These are phyloP conservation scores for Zoanthus gigantus DNA, from an alignment of 92 coral and sea anemone genomes.

Conservation along the genomic window DNA sequence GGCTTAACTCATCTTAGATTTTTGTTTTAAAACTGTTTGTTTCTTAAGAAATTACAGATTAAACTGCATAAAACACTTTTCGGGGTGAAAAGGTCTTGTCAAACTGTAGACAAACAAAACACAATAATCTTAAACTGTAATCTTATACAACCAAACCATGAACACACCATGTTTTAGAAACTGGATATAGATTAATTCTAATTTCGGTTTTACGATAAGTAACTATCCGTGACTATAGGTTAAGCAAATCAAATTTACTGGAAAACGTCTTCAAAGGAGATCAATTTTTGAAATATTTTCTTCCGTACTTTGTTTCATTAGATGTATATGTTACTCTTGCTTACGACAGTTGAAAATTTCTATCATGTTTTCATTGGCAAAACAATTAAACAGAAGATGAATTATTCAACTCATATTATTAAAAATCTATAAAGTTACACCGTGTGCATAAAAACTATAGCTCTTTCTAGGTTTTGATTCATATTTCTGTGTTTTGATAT, in stretches of 20 bases:
- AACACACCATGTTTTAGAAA: too few relatives aligned
- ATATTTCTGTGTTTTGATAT: background rate
- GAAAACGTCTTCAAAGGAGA: background rate
- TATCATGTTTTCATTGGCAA: background rate
- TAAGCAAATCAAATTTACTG: background rate
- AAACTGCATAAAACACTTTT: background rate
- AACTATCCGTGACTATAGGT: too few relatives aligned
- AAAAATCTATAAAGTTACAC: background rate
- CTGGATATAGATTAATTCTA: too few relatives aligned
- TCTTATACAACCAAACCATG: too few relatives aligned
- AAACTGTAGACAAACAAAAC: background rate
- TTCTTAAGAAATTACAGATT: too few relatives aligned
- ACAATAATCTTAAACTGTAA: background rate
- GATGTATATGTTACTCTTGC: background rate
- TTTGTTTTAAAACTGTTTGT: too few relatives aligned
- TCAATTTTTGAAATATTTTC: background rate
- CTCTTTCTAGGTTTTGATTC: too few relatives aligned
- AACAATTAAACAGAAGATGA: background rate
- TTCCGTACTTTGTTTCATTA: background rate
- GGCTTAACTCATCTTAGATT: too few relatives aligned
- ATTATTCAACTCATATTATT: background rate
- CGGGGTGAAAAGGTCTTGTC: background rate
- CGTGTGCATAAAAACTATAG: background rate
- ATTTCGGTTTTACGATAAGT: too few relatives aligned
- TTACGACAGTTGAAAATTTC: too few relatives aligned